Evolutionary conservation across 2,113 vertebrate genomes (phyloP), one percentile per base, ranked within the genome.

Genomic region (Oreotrochilus melanogaster): DNA sequence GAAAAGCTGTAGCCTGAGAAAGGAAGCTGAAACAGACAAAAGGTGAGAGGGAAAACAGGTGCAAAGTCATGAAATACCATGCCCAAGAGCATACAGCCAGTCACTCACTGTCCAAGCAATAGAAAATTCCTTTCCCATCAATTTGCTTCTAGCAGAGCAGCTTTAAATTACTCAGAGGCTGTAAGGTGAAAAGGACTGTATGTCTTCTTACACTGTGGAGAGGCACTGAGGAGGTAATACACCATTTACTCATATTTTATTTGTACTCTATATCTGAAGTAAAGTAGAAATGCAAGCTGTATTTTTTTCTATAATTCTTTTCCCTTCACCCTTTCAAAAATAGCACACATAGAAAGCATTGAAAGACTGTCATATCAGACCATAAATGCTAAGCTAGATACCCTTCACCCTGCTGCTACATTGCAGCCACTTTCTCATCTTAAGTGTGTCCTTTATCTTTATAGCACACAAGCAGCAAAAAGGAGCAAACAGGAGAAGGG

Each of bases 171-270:
- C 47, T 74, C 30, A 48, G 33, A 79, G 37, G 11, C 30, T 65
- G 8, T 47, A 83, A 51, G 21, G 14, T 74, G 42, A 33, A 72
- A 82, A 69, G 69, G 18, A 30, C 13, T 35, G 17, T 35, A 10
- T 67, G 7, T 57, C 7, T 35, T 14, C 75, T 91, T 47, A 61
- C 9, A 50, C 6, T 31, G 83, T 89, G 64, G 82, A 81, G 90
- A 86, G 30, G 35, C 45, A 90, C 10, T 22, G 50, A 91, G 22
- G 66, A 84, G 53, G 65, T 69, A 78, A 78, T 47, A 78, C 23
- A 75, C n/a, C 43, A 53, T 24, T 62, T 47, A 78, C 71, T 82
- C 25, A 27, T 91, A 57, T 31, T 96, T 96, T 96, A 95, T 96
- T 95, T 91, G 47, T 85, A 62, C 48, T 86, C 24, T 64, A 31